These are phyloP conservation scores for Desoria tigrina DNA, from an alignment of 2,888 invertebrate genomes.

Conservation along the genomic window DNA sequence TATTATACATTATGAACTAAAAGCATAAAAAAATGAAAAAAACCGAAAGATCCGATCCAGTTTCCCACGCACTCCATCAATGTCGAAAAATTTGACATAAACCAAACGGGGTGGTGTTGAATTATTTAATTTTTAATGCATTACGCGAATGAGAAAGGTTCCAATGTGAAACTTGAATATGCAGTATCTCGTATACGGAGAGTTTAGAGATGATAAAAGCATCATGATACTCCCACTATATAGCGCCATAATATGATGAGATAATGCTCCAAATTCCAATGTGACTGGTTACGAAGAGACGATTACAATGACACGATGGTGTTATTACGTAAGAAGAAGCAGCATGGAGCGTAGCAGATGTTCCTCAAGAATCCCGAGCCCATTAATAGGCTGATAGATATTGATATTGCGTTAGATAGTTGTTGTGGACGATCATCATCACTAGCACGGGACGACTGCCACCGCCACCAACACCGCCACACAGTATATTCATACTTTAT, in stretches of 20 bases:
- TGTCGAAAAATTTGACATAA: background rate
- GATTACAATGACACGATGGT: constrained; percentile 2
- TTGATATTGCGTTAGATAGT: constrained; percentile 42
- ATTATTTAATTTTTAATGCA: constrained; percentile 10
- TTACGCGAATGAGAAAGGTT: background rate
- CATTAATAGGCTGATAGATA: constrained; percentile 50
- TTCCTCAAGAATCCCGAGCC: constrained; percentile 39
- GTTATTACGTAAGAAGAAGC: background rate
- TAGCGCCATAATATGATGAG: no score
- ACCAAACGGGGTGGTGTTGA: background rate
- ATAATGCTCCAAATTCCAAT: no score
- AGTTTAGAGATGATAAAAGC: background rate
- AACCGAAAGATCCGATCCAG: background rate
- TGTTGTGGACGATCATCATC: background rate
- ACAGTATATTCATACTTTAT: constrained; percentile 23
- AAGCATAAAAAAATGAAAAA: no score
- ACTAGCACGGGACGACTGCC: background rate
- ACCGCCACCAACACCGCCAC: background rate
- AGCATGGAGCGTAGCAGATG: constrained; percentile 21
- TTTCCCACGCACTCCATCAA: background rate
- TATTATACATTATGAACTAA: no score
- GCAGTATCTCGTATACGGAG: background rate
- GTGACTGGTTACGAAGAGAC: background rate
- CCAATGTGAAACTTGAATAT: background rate
- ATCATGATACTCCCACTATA: no score